These are phyloP conservation scores for Temnothorax ravouxi DNA, from an alignment of 2,888 invertebrate genomes.

Conservation along the genomic window DNA sequence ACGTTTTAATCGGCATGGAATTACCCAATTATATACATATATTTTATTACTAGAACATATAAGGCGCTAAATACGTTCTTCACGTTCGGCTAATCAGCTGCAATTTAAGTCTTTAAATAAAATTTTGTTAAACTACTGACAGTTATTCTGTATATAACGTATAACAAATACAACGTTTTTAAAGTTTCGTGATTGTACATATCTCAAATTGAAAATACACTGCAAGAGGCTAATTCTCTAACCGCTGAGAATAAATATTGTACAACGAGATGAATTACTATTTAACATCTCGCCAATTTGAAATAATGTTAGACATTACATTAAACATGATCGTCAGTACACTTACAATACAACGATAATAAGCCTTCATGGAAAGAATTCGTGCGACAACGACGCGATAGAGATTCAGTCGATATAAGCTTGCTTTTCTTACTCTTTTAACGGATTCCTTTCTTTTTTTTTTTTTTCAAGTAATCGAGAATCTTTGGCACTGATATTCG, in stretches of 20 bases:
- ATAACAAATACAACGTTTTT: not conserved
- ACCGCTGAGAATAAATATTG: not conserved
- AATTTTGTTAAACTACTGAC: not conserved
- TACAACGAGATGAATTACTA: not conserved
- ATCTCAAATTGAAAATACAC: not conserved
- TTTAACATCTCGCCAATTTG: not conserved
- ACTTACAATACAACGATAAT: not conserved
- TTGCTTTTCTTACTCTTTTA: not conserved
- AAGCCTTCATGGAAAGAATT: constrained; percentile 11
- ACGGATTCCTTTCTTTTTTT: not conserved
- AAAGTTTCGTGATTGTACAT: not conserved
- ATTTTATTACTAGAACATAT: constrained; percentile 19
- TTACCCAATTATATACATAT: constrained; percentile 22
- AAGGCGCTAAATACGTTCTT: not conserved
- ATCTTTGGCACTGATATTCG: constrained; percentile 53
- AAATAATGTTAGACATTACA: not conserved
- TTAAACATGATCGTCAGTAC: not conserved
- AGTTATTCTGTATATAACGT: not conserved
- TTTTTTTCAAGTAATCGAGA: constrained; percentile 22
- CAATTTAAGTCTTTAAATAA: constrained; percentile 27
- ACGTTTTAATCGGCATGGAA: constrained; percentile 18
- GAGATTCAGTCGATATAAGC: constrained; percentile 21
- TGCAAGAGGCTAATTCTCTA: not conserved
- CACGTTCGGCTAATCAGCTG: constrained; percentile 5
- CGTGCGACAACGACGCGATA: not conserved